Evolutionary conservation across 2,113 vertebrate genomes (phyloP), one percentile per base, ranked within the genome.

Genomic region (Panthera tigris): DNA sequence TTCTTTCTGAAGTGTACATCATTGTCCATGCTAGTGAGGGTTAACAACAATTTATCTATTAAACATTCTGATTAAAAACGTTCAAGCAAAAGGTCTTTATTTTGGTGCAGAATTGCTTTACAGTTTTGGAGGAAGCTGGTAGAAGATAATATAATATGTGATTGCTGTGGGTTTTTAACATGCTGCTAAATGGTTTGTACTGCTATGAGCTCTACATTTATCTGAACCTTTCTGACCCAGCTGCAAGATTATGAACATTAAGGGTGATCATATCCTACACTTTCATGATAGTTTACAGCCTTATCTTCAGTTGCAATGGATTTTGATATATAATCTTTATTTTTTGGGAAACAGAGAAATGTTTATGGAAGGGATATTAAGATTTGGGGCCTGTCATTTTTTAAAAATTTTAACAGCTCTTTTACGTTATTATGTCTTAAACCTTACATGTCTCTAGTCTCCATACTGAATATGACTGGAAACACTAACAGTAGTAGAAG

Each of bases 201-300:
- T 55, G 4, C 71, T 11, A 3, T 73, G 87, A 89, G 50, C 55
- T 63, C 45, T 36, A 25, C 68, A 36, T n/a, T 57, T 89, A n/a
- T 80, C 52, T 84, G 50, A 92, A 48, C 18, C 5, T 84, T 57
- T 83, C 71, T 85, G 3, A 12, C 76, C 57, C 39, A 57, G 33
- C 27, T 74, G 23, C 45, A 85, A 14, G 36, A 61, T 81, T 50
- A 83, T 45, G 31, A 91, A 33, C 82, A 45, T 92, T 90, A 94
- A 80, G 10, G 18, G n/a, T 92, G 85, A 94, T 84, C 50, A 36
- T 69, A 68, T 74, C n/a, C 48, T 84, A 84, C 29, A 69, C 73
- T 97, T 95, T 93, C 84, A 92, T 95, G 84, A 65, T 27, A 91
- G 9, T 83, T 93, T 83, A 86, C 27, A 93, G 27, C 73, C 74